phyloP scores from a whole-genome alignment of 2,888 invertebrate species.

The Lagria hirta region DNA sequence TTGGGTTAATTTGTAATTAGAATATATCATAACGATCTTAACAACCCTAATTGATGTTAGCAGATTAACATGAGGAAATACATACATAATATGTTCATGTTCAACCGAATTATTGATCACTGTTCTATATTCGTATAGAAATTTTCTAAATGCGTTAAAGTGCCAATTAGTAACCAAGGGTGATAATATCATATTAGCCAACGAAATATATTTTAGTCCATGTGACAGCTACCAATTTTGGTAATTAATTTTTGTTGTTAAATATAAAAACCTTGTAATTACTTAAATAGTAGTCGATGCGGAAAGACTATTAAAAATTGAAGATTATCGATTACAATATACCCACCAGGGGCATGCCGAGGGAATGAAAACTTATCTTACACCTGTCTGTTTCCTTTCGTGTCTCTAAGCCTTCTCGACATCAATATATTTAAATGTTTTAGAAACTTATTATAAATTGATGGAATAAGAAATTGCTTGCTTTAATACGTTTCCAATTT shows the following conservation, averaged over 20 bases:
- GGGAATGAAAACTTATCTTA: constrained; percentile 27
- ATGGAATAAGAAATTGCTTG: constrained; percentile 32
- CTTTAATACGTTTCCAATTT: constrained; percentile 21
- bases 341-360: constrained; percentile 24
- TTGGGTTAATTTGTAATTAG: too few relatives aligned
- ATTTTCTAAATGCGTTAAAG: constrained; percentile 7
- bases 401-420: constrained; percentile 24
- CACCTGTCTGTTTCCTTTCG: constrained; percentile 28
- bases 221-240: constrained; percentile 13
- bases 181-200: constrained; percentile 3
- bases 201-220: constrained; percentile 1
- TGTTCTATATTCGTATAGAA: too few relatives aligned
- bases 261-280: constrained; percentile 13
- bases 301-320: constrained; percentile 24
- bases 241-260: constrained; percentile 16
- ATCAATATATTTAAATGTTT: constrained; percentile 34
- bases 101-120: too few relatives aligned
- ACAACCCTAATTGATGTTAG: too few relatives aligned
- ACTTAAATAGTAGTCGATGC: constrained; percentile 14
- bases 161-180: constrained; percentile 11
- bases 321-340: constrained; percentile 23
- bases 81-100: too few relatives aligned
- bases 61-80: too few relatives aligned
- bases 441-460: constrained; percentile 31
- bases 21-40: too few relatives aligned